Conservation (phyloP, 2,797 vertebrate species). For the Enteromius trimaculatus region DNA sequence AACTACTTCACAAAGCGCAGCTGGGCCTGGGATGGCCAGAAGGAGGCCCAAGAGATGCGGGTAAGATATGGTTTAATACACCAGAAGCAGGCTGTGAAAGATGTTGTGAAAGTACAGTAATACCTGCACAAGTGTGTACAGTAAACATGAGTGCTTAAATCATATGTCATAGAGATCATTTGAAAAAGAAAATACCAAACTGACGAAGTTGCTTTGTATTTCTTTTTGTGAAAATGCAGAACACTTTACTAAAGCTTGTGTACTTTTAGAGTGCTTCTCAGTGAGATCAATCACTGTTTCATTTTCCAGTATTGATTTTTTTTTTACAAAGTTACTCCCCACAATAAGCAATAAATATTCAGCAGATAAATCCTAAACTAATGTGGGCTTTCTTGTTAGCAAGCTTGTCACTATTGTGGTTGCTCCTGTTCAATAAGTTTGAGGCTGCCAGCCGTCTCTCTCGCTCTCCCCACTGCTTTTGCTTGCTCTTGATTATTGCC, state of each 20-base stretch:
- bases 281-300: slow-evolving; percentile 28
- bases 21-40: slow-evolving; percentile 99
- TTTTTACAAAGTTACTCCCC: slow-evolving; percentile 2
- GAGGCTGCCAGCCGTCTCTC: background rate
- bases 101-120: background rate
- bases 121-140: background rate
- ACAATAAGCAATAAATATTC: slow-evolving; percentile 21
- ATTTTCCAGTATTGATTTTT: background rate
- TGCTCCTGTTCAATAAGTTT: slow-evolving; percentile 35
- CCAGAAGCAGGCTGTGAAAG: too few species aligned
- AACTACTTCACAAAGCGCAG: slow-evolving; percentile 99
- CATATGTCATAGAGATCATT: background rate
- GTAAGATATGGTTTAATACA: slow-evolving; percentile 76
- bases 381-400: slow-evolving; percentile 37
- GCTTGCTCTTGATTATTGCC: slow-evolving; percentile 56
- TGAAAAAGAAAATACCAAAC: background rate
- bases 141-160: background rate
- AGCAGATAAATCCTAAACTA: slow-evolving; percentile 27
- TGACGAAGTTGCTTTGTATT: background rate
- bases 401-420: slow-evolving; percentile 45
- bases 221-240: background rate
- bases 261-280: background rate
- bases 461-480: slow-evolving; percentile 38
- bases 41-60: slow-evolving; percentile 93
- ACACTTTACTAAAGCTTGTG: background rate